Base-by-base conservation (phyloP, 2,113 vertebrate genomes). In the Alouatta palliata region DNA sequence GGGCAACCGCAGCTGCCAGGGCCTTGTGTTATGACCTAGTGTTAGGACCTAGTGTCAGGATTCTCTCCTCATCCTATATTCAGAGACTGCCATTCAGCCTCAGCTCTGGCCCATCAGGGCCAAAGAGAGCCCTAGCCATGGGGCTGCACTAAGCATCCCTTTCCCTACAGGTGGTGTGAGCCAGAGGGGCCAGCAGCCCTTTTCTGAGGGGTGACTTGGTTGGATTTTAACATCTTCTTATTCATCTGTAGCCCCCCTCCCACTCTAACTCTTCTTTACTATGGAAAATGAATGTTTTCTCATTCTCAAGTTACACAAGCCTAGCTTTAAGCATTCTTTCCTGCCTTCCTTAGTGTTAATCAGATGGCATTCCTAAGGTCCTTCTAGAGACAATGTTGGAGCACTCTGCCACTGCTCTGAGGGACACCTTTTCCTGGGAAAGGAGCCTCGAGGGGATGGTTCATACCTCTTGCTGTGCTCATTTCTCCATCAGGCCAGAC, bases 401-500 rank as follows among this genome's bases (percentile, higher is more conserved):
- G 52, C 25, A 14, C 43, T 20, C 68, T 52, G 37, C 20, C 40
- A 32, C 37, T 61, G 56, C 23, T 8, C 12, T 56, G 56, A 54
- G n/a, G 76, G 73, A 35, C 7, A 1, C 4, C 30, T 35, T 10
- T 32, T n/a, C 19, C 8, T n/a, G 25, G 16, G 52, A 52, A 56
- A 77, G 45, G 30, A 92, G 16, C 1, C 47, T 83, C 5, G 0
- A 10, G 27, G 8, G 3, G 47, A 5, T 4, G 8, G 20, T 0
- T 45, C 71, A 1, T 98, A 99, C 99, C 99, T 97, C 99, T 99
- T 89, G 99, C 99, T 52, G 99, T 99, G 97, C 99, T 99, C 98
- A 99, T 96, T 98, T 99, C 99, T 45, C 99, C 99, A 45, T 99
- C 99, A 0, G 99, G 99, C 99, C 99, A 99, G 47, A 99, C 99